A percentile compares a stretch with the other conserved stretches of the same genome.
Evolutionary conservation across 1,140 invertebrate genomes (phyloP).

Genomic region (Mamestra configurata): DNA sequence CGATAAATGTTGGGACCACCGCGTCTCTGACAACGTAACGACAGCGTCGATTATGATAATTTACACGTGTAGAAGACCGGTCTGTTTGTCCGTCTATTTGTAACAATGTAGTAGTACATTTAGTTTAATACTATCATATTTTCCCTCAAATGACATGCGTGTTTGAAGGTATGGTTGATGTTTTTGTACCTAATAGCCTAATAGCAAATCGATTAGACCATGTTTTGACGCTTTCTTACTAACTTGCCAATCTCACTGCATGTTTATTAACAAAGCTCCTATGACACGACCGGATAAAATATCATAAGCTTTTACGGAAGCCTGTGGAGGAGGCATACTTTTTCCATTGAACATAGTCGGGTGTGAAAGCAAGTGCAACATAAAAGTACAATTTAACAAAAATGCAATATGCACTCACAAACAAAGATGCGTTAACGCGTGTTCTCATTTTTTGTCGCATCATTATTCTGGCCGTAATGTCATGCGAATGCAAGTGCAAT

Average conservation of each 20-base stretch:
- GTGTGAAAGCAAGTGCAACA: not conserved
- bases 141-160: too few species aligned
- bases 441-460: constrained; percentile 74
- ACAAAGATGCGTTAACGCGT: constrained; percentile 46
- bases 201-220: too few species aligned
- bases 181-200: too few species aligned
- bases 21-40: constrained; percentile 12
- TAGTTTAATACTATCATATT: too few species aligned
- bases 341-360: not conserved
- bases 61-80: constrained; percentile 1
- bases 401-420: constrained; percentile 24
- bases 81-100: constrained; percentile 31
- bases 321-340: too few species aligned
- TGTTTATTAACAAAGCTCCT: too few species aligned
- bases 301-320: too few species aligned
- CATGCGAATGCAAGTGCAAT: constrained; percentile 72
- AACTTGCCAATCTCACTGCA: too few species aligned
- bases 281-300: too few species aligned
- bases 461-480: constrained; percentile 72
- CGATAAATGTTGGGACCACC: constrained; percentile 47
- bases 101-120: too few species aligned
- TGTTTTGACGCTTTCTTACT: too few species aligned
- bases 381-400: constrained; percentile 41
- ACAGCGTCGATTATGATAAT: constrained; percentile 37
- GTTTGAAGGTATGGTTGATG: too few species aligned